Evolutionary conservation across 2,888 invertebrate species (phyloP).

Genomic region (Cylindroiulus punctatus): DNA sequence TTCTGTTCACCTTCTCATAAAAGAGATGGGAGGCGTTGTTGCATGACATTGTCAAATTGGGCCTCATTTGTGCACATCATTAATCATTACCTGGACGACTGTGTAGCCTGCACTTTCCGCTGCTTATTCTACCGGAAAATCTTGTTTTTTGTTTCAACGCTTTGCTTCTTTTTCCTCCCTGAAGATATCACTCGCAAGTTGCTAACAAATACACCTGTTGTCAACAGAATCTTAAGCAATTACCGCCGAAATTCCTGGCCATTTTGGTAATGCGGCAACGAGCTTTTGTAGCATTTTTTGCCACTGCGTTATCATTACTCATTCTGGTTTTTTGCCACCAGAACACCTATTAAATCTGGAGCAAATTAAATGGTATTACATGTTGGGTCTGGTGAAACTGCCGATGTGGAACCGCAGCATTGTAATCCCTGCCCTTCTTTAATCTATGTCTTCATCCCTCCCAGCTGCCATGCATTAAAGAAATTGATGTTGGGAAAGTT

Average conservation of each 20-base stretch:
- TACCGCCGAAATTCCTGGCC: slow-evolving; percentile 30
- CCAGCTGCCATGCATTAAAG: neutral
- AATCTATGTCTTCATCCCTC: neutral
- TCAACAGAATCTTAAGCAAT: slow-evolving; percentile 43
- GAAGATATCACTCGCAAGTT: slow-evolving; percentile 8
- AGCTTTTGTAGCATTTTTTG: neutral
- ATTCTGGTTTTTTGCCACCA: neutral
- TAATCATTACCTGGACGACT: slow-evolving; percentile 30
- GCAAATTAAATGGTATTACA: neutral
- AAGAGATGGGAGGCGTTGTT: slow-evolving; percentile 42
- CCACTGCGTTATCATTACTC: neutral
- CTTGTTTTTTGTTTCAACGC: slow-evolving; percentile 29
- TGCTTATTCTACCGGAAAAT: slow-evolving; percentile 19
- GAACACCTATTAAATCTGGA: slow-evolving; percentile 43
- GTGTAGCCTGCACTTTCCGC: slow-evolving; percentile 22
- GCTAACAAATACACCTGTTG: slow-evolving; percentile 42
- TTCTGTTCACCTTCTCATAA: slow-evolving; percentile 39
- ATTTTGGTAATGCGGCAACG: slow-evolving; percentile 39
- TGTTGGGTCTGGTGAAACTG: neutral
- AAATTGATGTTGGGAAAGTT: neutral
- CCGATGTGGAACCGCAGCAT: neutral
- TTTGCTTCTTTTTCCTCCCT: slow-evolving; percentile 24
- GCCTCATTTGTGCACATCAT: slow-evolving; percentile 47
- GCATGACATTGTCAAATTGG: slow-evolving; percentile 47
- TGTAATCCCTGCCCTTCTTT: neutral